Base-by-base conservation (phyloP, 2,797 vertebrate genomes). In the Enteromius fasciolatus region DNA sequence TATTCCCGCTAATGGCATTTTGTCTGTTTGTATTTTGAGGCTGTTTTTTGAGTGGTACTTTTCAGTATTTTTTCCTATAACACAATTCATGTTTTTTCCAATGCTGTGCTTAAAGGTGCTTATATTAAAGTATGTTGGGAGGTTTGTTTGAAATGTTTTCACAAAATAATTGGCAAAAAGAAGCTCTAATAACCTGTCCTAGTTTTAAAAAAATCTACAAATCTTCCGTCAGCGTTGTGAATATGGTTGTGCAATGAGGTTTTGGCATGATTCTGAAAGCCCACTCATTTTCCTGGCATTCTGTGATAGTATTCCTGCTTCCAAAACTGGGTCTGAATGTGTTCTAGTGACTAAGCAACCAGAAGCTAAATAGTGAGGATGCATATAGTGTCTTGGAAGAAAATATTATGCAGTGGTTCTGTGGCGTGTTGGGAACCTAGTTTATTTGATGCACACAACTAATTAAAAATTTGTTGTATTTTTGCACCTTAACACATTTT, bases 141-240 rank as follows among this genome's bases (percentile, higher is more conserved):
- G 46, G 41, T 15, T 36, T 46, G 18, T 59, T 57, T 23, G 54
- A 78, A 23, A 59, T 67, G 41, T 46, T 7, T 33, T 15, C 15
- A 82, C 39, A n/a, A 59, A 69, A 69, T n/a, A 72, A 69, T 31
- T 18, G 17, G 17, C 17, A 52, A 25, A 15, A 78, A 41, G 46
- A 87, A 69, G 77, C 84, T 23, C 72, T 76, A 84, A 83, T 80
- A 66, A 75, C 50, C 1, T 89, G 88, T 85, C 89, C 90, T 88
- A 89, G 70, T 89, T 90, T 82, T n/a, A n/a, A 44, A 11, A 44
- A 44, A 44, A 44, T 88, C 54, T 63, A 52, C 73, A 44, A 63
- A 87, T 90, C 48, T 84, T 59, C 14, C 23, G 31, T 69, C 76
- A 75, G 76, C 50, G 77, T 83, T 79, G 48, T 73, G 41, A 67